These are phyloP conservation scores for Pogonomyrmex californicus DNA, from an alignment of 1,140 invertebrate species.

Conservation along the genomic window DNA sequence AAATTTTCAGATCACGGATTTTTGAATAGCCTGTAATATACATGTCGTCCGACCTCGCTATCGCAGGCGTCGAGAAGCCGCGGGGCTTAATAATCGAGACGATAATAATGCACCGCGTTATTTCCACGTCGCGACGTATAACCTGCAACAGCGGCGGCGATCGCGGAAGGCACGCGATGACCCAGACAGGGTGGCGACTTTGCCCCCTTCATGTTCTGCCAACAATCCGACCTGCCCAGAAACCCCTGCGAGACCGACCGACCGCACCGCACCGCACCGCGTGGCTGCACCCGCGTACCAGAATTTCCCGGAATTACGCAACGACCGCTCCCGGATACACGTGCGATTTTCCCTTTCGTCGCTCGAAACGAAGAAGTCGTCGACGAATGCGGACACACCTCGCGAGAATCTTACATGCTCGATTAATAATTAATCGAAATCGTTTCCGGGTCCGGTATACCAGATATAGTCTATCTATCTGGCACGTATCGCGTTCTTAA, in stretches of 20 bases:
- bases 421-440: slow-evolving; percentile 41
- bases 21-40: not conserved
- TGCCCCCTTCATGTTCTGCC: slow-evolving; percentile 68
- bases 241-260: slow-evolving; percentile 57
- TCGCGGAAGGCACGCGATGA: slow-evolving; percentile 76
- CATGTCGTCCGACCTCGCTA: not conserved
- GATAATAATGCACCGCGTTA: slow-evolving; percentile 72
- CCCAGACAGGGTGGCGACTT: slow-evolving; percentile 77
- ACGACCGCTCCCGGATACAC: slow-evolving; percentile 44
- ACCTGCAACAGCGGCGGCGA: slow-evolving; percentile 44
- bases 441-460: not conserved
- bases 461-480: not conserved
- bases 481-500: not conserved
- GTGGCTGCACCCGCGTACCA: slow-evolving; percentile 19
- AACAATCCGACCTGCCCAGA: slow-evolving; percentile 70
- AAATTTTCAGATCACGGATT: slow-evolving; percentile 4
- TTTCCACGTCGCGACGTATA: slow-evolving; percentile 75
- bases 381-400: not conserved
- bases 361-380: slow-evolving; percentile 54
- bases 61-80: slow-evolving; percentile 61
- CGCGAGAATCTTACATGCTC: not conserved
- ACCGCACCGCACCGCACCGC: not conserved
- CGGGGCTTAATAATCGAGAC: slow-evolving; percentile 67
- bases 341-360: slow-evolving; percentile 10
- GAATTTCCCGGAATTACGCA: slow-evolving; percentile 64